Base-by-base conservation (phyloP, 2,888 invertebrate genomes). In the Eutolmus rufibarbis region DNA sequence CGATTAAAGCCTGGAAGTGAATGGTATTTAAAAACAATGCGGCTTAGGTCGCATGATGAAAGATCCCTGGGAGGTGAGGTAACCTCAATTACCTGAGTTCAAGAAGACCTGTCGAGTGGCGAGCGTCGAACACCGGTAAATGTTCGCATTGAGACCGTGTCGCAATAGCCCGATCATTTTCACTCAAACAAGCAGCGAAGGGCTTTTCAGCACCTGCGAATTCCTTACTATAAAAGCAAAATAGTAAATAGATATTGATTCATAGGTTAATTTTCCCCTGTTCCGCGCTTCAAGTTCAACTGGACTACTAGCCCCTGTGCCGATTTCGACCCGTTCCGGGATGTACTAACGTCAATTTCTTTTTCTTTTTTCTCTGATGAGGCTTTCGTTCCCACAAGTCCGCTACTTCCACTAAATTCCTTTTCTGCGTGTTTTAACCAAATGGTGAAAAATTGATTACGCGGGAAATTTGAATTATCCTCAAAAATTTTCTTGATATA, bases 141-240 rank as follows among this genome's bases (percentile, higher is more conserved):
- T 76, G 46, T 86, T 51, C 37, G 76, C 16, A 77, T 82, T 82
- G 23, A 74, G 8, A 77, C 87, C 40, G 46, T 86, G 40, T n/a
- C 87, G 86, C 66, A 86, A 74, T 57, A 82, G 51, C 16, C 87
- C 82, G 28, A 88, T 87, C 88, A 88, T 88, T 46, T 86, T 88
- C 57, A 57, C 19, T 66, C 37, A 57, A 66, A 66, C 7, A 28
- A 66, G 56, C 8, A 82, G 34, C 16, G n/a, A 76, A n/a, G 34
- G 28, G 51, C 51, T 16, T 31, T 56, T 79, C 46, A 79, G 51
- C 28, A 79, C 79, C 12, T 9, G 7, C 28, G 28, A 28, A 82
- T 34, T 82, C 56, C 40, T 56, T 66, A 57, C n/a, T 40, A 37
- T 56, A 86, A 81, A 87, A 87, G 82, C 87, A 57, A 28, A 85